A percentile compares a stretch with the other conserved stretches of the same genome.
Conservation (phyloP, 1,140 invertebrate species). For the Spodoptera litura region DNA sequence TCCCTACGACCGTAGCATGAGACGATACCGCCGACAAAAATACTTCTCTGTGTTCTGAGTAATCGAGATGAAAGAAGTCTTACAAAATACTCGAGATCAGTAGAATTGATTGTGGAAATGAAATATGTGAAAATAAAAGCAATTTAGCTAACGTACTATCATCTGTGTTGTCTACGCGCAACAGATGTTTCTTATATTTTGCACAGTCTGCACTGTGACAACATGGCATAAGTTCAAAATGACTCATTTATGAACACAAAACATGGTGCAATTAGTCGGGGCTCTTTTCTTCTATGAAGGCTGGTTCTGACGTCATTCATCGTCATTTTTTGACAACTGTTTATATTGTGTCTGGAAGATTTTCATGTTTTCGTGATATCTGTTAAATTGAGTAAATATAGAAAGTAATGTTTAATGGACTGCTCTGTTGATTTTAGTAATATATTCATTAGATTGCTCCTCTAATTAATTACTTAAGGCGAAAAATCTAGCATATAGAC, state of each 20-base stretch:
- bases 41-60: not conserved
- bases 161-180: constrained; percentile 2
- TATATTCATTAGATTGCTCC: too few species aligned
- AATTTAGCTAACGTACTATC: not conserved
- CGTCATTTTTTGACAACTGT: constrained; percentile 14
- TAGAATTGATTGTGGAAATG: not conserved
- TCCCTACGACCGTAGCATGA: too few species aligned
- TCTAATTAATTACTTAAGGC: not conserved
- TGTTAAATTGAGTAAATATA: not conserved
- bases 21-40: not conserved
- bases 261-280: not conserved
- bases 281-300: not conserved
- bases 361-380: not conserved
- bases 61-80: constrained; percentile 4
- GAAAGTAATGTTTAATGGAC: not conserved
- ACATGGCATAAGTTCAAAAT: constrained; percentile 38
- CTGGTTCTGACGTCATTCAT: constrained; percentile 8
- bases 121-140: constrained; percentile 17
- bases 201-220: constrained; percentile 30
- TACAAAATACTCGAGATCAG: not conserved
- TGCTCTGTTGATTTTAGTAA: too few species aligned
- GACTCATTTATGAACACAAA: constrained; percentile 39
- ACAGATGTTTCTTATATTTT: constrained; percentile 34
- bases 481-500: too few species aligned
- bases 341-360: constrained; percentile 10